Evolutionary conservation across 2,797 vertebrate genomes (phyloP), one percentile per base, ranked within the genome.

Genomic region (Loriculus beryllinus): DNA sequence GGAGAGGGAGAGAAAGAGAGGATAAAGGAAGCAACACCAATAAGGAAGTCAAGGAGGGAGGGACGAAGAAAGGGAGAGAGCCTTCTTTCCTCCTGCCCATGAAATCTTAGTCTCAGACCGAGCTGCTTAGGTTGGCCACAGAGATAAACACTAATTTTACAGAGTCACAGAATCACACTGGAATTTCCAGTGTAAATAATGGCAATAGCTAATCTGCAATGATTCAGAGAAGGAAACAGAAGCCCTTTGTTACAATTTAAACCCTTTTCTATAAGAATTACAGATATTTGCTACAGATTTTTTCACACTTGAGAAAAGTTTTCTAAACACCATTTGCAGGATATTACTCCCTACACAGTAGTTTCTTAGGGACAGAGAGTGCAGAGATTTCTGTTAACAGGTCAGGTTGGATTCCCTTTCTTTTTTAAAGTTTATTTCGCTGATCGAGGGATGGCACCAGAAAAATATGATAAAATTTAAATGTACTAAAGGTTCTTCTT

Each of bases 21-120:
- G 17, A 45, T 7, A 22, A 9, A 71, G 9, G 7, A 9, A 59
- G 18, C 4, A 10, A 23, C 0, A 3, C 25, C 56, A 4, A 6
- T 12, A 43, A 26, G n/a, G 23, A 19, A 77, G 18, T 15, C 8
- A 56, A 37, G 12, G 10, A 31, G 9, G 4, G 12, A 57, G 17
- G 9, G 10, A 11, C 9, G 15, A 39, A 31, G 14, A 59, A 2
- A 8, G 56, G 49, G 70, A 33, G 6, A 60, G 10, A 69, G 8
- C 18, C 7, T 37, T 86, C 12, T 29, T 57, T 76, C 25, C 23
- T 49, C 28, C 29, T 72, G n/a, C 19, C 23, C 17, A 14, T 47
- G 14, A 69, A 57, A 79, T 63, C 28, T 56, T 40, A 2, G 10
- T 21, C 56, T 91, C 42, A 65, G 47, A 49, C 5, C 0, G 0